These are phyloP conservation scores for Alloscopus bannaensis DNA, from an alignment of 2,888 invertebrate species.

Conservation along the genomic window DNA sequence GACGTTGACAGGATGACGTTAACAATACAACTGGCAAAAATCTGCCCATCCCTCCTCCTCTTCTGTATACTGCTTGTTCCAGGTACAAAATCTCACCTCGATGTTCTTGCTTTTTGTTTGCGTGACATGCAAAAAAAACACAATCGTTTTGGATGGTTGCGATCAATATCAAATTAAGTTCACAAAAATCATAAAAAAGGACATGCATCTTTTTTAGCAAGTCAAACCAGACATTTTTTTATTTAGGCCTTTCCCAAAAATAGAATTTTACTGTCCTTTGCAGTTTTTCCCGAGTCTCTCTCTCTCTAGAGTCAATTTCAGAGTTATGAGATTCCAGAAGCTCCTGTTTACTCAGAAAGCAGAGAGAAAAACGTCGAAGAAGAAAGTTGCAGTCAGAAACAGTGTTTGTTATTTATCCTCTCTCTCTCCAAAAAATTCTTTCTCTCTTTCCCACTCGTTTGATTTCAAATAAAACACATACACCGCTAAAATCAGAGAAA, in stretches of 20 bases:
- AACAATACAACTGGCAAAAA: conserved; percentile 47
- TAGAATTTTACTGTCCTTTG: background rate
- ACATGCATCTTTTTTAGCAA: background rate
- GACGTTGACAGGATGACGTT: conserved; percentile 47
- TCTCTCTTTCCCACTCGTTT: no score
- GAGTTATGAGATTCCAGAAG: conserved; percentile 14
- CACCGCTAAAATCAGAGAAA: no score
- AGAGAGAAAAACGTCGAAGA: no score
- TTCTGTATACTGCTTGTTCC: conserved; percentile 64
- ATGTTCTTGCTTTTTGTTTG: background rate
- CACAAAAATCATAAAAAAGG: background rate
- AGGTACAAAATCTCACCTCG: conserved; percentile 47
- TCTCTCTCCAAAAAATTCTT: background rate
- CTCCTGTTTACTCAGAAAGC: no score
- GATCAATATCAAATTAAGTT: background rate
- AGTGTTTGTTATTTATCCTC: conserved; percentile 43
- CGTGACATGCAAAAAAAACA: background rate
- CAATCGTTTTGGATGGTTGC: background rate
- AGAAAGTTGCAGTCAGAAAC: conserved; percentile 50
- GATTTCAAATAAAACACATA: conserved; percentile 29
- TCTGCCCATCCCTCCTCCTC: conserved; percentile 62
- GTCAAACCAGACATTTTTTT: no score
- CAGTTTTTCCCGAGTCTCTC: no score
- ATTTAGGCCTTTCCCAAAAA: no score
- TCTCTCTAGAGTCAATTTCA: conserved; percentile 22